Evolutionary conservation across 2,888 invertebrate genomes (phyloP), one percentile per base, ranked within the genome.

Genomic region (Dastarcus helophoroides): DNA sequence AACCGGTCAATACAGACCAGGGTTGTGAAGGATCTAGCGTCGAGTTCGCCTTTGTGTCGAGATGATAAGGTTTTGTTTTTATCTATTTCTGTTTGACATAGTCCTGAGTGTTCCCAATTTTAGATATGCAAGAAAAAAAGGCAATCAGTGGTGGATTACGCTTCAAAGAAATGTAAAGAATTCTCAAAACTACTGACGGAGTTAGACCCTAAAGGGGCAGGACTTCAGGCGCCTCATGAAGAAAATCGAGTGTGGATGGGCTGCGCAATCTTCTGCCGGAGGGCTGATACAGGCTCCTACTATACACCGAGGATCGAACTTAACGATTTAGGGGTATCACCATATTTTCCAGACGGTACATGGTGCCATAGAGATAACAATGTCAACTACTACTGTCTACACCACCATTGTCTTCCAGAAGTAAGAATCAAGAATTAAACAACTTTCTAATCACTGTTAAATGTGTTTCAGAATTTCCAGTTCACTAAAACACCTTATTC

Each of bases 341-440:
- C 80, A 0, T 79, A 79, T 58, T 79, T 82, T 51, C 83, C 84
- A 1, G 83, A 83, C 60, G 83, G 83, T 8, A 83, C 82, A 3
- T 80, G 79, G 79, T 84, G 83, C 51, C 79, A 83, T 53, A 65
- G 66, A 47, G 74, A 76, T 44, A 69, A 69, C 24, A 59, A 61
- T 10, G 63, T 69, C 35, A 67, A 81, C 55, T 80, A 74, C 61
- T 83, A 71, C 54, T 82, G 82, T 47, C 61, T 76, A 31, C 76
- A 79, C 43, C 80, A 81, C 54, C 79, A 79, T 46, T 83, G 82
- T 53, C 58, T 81, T 34, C 79, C 81, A 1, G 77, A 80, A 65
- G 77, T 76, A 50, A 33, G 31, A 36, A 26, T 26, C 22, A 7
- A 19, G 7, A 7, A 19, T 19, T 19, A 19, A 8, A 7, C 7